phyloP scores from a whole-genome alignment of 2,113 vertebrate species.

The Lepisosteus osseus region DNA sequence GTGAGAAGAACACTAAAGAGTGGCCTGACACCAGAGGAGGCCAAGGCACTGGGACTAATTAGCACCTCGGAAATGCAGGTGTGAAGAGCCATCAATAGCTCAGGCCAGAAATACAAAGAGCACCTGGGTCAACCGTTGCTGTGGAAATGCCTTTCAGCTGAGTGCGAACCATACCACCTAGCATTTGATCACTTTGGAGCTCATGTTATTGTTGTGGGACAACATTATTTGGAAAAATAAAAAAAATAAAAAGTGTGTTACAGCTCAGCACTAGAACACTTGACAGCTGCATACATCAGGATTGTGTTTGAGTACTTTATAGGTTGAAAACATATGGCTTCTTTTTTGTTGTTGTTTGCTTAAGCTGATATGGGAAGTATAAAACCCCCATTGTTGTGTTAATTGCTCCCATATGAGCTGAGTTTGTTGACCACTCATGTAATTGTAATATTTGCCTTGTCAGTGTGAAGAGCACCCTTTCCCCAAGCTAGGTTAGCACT shows the following conservation, averaged over 20 bases:
- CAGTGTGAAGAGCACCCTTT: slow-evolving; percentile 46
- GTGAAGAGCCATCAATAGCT: slow-evolving; percentile 56
- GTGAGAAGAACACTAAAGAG: slow-evolving; percentile 93
- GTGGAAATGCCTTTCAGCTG: slow-evolving; percentile 36
- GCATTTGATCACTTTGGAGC: slow-evolving; percentile 22
- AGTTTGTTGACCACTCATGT: slow-evolving; percentile 52
- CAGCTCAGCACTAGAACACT: slow-evolving; percentile 24
- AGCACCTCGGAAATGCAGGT: slow-evolving; percentile 89
- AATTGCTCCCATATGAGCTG: slow-evolving; percentile 40
- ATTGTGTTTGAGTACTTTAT: slow-evolving; percentile 18
- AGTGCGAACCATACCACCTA: slow-evolving; percentile 48
- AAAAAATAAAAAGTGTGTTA: slow-evolving; percentile 22
- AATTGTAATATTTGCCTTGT: slow-evolving; percentile 46
- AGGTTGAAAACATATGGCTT: slow-evolving; percentile 15
- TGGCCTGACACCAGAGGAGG: slow-evolving; percentile 89
- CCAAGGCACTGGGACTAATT: slow-evolving; percentile 86
- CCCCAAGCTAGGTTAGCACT: slow-evolving; percentile 38
- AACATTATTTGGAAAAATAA: slow-evolving; percentile 5
- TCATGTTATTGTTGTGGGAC: slow-evolving; percentile 10
- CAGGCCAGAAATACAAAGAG: slow-evolving; percentile 23
- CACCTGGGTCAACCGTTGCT: slow-evolving; percentile 34
- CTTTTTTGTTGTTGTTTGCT: slow-evolving; percentile 16
- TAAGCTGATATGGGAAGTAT: slow-evolving; percentile 24
- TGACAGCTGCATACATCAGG: slow-evolving; percentile 29
- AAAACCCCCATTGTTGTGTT: slow-evolving; percentile 21